These are phyloP conservation scores for Xestia c-nigrum DNA, from an alignment of 2,888 invertebrate genomes.

Conservation along the genomic window DNA sequence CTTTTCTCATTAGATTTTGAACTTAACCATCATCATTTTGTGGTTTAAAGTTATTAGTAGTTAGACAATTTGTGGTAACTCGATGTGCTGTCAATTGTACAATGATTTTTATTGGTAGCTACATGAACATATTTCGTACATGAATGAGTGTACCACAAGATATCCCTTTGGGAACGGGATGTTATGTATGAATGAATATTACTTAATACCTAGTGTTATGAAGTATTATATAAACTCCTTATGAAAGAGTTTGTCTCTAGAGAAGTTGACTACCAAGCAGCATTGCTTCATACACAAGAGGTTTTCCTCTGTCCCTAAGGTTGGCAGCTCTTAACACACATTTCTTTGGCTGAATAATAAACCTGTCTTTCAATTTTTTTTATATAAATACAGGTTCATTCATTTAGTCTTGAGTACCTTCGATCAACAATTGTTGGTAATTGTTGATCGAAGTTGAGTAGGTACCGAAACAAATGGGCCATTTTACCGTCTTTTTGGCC, in stretches of 20 bases:
- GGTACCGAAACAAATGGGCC: neutral
- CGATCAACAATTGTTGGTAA: too few relatives aligned
- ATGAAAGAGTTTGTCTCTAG: neutral
- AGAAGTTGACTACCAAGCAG: neutral
- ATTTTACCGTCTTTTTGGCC: neutral
- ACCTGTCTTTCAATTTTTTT: too few relatives aligned
- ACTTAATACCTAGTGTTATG: neutral
- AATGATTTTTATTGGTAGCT: too few relatives aligned
- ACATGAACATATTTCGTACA: neutral
- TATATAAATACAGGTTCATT: neutral
- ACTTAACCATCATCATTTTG: too few relatives aligned
- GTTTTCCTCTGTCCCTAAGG: neutral
- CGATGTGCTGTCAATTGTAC: too few relatives aligned
- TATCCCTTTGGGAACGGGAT: too few relatives aligned
- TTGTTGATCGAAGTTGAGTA: too few relatives aligned
- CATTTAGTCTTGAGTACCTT: neutral
- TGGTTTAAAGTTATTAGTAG: too few relatives aligned
- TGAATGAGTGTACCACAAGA: neutral
- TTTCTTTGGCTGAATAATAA: neutral
- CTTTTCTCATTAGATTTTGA: too few relatives aligned
- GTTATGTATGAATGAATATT: neutral
- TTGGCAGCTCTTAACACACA: neutral
- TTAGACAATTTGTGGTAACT: too few relatives aligned
- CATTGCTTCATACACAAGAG: conserved; percentile 6
- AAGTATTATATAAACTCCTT: neutral